Evolutionary conservation across 35 echinoderm and acorn worm species (phyloP).

Genomic region (Diadema setosum): DNA sequence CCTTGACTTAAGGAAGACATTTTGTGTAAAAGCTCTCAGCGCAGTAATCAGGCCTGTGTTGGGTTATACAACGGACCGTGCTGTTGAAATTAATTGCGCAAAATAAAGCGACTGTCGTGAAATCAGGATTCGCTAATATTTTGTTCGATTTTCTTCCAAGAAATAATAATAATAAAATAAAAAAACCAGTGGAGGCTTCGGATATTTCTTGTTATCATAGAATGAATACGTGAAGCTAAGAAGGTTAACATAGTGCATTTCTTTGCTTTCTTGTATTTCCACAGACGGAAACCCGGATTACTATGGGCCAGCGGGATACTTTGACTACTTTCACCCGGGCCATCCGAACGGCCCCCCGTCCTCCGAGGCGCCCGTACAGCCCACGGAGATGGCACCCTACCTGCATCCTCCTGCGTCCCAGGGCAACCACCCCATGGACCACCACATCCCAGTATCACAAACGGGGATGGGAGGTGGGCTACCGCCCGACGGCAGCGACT

Average conservation of each 20-base stretch:
- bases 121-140: too few relatives aligned
- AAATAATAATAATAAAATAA: background rate
- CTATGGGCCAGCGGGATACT: conserved; percentile 84
- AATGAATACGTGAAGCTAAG: background rate
- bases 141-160: too few relatives aligned
- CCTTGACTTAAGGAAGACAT: too few relatives aligned
- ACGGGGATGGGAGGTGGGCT: conserved; percentile 10
- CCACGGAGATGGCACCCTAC: conserved; percentile 36
- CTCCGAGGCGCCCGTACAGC: conserved; percentile 47
- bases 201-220: background rate
- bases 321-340: conserved; percentile 82
- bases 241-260: background rate
- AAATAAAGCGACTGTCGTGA: too few relatives aligned
- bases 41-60: too few relatives aligned
- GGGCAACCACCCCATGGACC: conserved; percentile 47
- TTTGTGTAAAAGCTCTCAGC: too few relatives aligned
- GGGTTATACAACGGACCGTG: too few relatives aligned
- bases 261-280: background rate
- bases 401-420: conserved; percentile 58
- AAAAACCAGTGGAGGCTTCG: background rate
- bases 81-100: too few relatives aligned
- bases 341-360: conserved; percentile 55
- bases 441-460: conserved; percentile 41
- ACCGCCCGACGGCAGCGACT: conserved; percentile 40
- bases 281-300: conserved; percentile 80